These are phyloP conservation scores for Apoda limacodes DNA, from an alignment of 2,888 invertebrate genomes.

Conservation along the genomic window DNA sequence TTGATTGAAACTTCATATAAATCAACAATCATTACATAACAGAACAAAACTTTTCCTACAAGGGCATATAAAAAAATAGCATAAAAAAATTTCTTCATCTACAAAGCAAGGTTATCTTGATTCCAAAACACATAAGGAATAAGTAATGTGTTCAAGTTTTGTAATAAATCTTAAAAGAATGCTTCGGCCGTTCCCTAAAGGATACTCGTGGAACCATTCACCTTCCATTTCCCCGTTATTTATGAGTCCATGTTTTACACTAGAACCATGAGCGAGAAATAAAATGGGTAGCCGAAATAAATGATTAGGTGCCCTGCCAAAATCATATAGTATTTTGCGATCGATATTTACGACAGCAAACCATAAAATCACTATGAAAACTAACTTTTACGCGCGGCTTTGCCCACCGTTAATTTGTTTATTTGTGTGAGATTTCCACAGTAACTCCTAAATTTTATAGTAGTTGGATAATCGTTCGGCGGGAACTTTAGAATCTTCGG, in stretches of 20 bases:
- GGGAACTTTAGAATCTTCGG: no score
- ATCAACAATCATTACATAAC: slow-evolving; percentile 27
- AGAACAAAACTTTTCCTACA: slow-evolving; percentile 34
- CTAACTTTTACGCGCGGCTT: no score
- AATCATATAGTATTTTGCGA: slow-evolving; percentile 54
- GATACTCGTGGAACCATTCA: slow-evolving; percentile 66
- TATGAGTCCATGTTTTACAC: slow-evolving; percentile 66
- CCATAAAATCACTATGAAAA: no score
- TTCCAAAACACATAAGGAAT: slow-evolving; percentile 61
- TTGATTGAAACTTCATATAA: slow-evolving; percentile 20
- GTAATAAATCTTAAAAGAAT: slow-evolving; percentile 70
- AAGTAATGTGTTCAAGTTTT: slow-evolving; percentile 66
- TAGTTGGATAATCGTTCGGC: no score
- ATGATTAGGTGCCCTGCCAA: slow-evolving; percentile 50
- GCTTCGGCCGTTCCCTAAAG: slow-evolving; percentile 67
- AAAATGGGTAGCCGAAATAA: slow-evolving; percentile 66
- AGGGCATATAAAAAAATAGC: slow-evolving; percentile 44
- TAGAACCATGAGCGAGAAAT: slow-evolving; percentile 61
- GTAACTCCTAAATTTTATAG: no score
- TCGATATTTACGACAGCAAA: no score
- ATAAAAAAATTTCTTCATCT: slow-evolving; percentile 40
- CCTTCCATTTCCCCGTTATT: slow-evolving; percentile 68
- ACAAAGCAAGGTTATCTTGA: slow-evolving; percentile 34
- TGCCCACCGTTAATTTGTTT: no score
- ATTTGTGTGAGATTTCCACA: no score